These are phyloP conservation scores for Terrapene triunguis DNA, from an alignment of 2,113 vertebrate genomes.

Conservation along the genomic window DNA sequence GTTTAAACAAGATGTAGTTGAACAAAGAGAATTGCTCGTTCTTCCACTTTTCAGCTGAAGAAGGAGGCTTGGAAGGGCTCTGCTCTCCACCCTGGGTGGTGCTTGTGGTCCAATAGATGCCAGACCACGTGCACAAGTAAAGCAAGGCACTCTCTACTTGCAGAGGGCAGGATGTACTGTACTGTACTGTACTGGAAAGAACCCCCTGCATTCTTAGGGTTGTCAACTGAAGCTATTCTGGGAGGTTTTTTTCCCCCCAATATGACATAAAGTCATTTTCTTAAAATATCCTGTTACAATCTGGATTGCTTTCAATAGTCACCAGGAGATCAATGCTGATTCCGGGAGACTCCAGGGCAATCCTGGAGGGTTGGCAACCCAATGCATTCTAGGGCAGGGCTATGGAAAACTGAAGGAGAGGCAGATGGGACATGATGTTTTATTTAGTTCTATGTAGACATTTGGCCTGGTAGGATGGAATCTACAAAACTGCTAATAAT, in stretches of 20 bases:
- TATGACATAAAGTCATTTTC: too few relatives aligned
- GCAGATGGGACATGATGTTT: not conserved
- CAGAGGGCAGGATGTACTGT: not conserved
- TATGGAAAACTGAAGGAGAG: not conserved
- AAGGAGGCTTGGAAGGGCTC: not conserved
- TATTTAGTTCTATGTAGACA: not conserved
- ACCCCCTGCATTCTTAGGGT: too few relatives aligned
- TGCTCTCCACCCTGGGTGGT: not conserved
- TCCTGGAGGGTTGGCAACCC: not conserved
- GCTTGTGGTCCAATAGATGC: not conserved
- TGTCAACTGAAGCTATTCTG: too few relatives aligned
- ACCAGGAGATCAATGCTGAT: too few relatives aligned
- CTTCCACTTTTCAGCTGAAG: constrained; percentile 14
- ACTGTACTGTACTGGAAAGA: not conserved
- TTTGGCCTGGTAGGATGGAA: not conserved
- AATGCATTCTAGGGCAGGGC: not conserved
- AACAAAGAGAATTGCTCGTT: not conserved
- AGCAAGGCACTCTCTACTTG: not conserved
- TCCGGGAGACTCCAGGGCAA: too few relatives aligned
- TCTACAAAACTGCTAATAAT: not conserved
- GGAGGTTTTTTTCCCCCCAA: too few relatives aligned
- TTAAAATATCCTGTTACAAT: too few relatives aligned
- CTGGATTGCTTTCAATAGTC: too few relatives aligned
- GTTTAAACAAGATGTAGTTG: constrained; percentile 49
- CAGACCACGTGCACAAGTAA: not conserved